phyloP scores from a whole-genome alignment of 2,797 vertebrate genomes.

The Anguilla marmorata region DNA sequence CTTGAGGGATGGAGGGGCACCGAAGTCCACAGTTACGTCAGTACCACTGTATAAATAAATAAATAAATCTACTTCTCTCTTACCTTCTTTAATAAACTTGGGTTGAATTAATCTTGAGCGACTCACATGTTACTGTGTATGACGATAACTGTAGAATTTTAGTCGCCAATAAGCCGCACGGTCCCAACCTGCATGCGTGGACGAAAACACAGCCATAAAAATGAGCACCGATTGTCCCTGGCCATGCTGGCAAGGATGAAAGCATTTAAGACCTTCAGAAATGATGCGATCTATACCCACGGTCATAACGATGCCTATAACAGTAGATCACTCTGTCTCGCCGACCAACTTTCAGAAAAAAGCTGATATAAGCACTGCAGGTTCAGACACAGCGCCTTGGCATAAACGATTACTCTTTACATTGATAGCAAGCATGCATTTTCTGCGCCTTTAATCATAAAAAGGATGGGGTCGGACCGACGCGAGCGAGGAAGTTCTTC shows the following conservation, averaged over 20 bases:
- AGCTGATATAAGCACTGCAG: constrained; percentile 28
- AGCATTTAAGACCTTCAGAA: constrained; percentile 32
- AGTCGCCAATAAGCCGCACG: not conserved
- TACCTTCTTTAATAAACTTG: not conserved
- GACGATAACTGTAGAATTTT: not conserved
- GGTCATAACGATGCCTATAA: constrained; percentile 28
- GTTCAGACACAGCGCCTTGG: not conserved
- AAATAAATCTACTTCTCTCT: not conserved
- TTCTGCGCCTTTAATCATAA: not conserved
- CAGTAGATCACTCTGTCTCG: constrained; percentile 31
- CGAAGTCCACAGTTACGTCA: too few relatives aligned
- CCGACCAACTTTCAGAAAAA: not conserved
- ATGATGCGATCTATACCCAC: constrained; percentile 32
- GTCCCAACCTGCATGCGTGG: not conserved
- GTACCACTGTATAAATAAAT: not conserved
- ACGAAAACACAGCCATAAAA: constrained; percentile 19
- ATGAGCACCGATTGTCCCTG: not conserved
- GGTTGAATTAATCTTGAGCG: not conserved
- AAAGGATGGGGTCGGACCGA: not conserved
- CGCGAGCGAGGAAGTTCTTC: not conserved
- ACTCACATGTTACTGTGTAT: not conserved
- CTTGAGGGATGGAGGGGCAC: too few relatives aligned
- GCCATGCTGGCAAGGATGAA: constrained; percentile 18
- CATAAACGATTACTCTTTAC: constrained; percentile 17
- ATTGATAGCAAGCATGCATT: not conserved